Evolutionary conservation across 2,113 vertebrate genomes (phyloP), one percentile per base, ranked within the genome.

Genomic region (Hemiprocne comata): DNA sequence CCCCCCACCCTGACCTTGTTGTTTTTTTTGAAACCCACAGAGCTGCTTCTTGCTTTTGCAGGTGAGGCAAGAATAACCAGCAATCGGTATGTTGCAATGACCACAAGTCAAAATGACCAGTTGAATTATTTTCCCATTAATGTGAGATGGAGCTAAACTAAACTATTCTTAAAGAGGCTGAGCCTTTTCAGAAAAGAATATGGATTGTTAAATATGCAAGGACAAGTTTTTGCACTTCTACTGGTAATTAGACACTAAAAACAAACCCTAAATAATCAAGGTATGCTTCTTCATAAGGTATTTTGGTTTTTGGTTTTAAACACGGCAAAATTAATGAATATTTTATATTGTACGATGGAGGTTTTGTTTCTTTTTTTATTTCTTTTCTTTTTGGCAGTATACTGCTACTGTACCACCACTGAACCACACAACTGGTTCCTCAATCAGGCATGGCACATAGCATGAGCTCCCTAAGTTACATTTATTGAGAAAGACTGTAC

Each of bases 11-110:
- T 40, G 40, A 40, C 48, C 21, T 20, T 18, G 18, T 8, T 40
- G 18, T 57, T 55, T 40, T 24, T 57, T 55, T 29, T 8, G 60
- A 69, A 34, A 10, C 28, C 17, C 25, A 54, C 0, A 0, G 0
- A 71, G n/a, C 29, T 65, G 38, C 42, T 82, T 61, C 21, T 19
- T 77, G 80, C 44, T 81, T 74, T 55, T 72, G 36, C 80, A 91
- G 46, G 71, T 53, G 29, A 77, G 5, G 38, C 33, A 77, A 44
- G 18, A 46, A 46, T 46, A 19, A 46, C 44, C 44, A 46, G 44
- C 40, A 42, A 40, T 40, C 40, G 13, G 23, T 29, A 75, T 0
- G 6, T 60, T 23, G 31, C 20, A 50, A 23, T 50, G 10, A 50
- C 48, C 48, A 23, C 20, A 70, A 89, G n/a, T 70, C 46, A 87